Evolutionary conservation across 2,113 vertebrate genomes (phyloP).

Genomic region (Petromus typicus): DNA sequence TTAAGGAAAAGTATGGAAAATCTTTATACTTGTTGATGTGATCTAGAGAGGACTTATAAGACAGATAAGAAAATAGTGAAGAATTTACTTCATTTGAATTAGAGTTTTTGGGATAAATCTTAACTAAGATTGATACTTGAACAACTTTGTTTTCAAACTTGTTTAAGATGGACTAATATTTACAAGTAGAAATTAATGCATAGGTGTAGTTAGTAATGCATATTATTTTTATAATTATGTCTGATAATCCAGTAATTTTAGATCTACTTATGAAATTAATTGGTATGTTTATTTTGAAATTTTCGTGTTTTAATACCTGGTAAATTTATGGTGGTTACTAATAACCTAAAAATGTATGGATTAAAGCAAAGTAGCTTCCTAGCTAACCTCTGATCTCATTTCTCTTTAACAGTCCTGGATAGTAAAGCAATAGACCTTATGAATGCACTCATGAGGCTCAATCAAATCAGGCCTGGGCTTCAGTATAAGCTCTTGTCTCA

Average conservation of each 20-base stretch:
- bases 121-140: slow-evolving; percentile 2
- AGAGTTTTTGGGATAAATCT: slow-evolving; percentile 29
- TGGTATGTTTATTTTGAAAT: slow-evolving; percentile 25
- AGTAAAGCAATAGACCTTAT: slow-evolving; percentile 99
- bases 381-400: neutral
- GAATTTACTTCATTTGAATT: slow-evolving; percentile 55
- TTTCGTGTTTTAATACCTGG: slow-evolving; percentile 1
- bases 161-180: slow-evolving; percentile 8
- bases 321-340: slow-evolving; percentile 21
- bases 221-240: neutral
- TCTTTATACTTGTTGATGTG: slow-evolving; percentile 36
- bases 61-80: slow-evolving; percentile 53
- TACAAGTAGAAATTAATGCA: slow-evolving; percentile 36
- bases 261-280: neutral
- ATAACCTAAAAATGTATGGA: neutral
- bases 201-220: neutral
- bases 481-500: slow-evolving; percentile 99
- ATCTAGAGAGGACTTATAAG: slow-evolving; percentile 45
- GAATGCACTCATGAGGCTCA: slow-evolving; percentile 99
- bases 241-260: slow-evolving; percentile 51
- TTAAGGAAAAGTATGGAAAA: slow-evolving; percentile 94
- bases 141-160: slow-evolving; percentile 29
- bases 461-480: slow-evolving; percentile 98
- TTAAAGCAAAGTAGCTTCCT: slow-evolving; percentile 5
- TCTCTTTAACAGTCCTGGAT: slow-evolving; percentile 92